These are phyloP conservation scores for Carassius gibelio DNA, from an alignment of 2,113 vertebrate genomes.

Conservation along the genomic window DNA sequence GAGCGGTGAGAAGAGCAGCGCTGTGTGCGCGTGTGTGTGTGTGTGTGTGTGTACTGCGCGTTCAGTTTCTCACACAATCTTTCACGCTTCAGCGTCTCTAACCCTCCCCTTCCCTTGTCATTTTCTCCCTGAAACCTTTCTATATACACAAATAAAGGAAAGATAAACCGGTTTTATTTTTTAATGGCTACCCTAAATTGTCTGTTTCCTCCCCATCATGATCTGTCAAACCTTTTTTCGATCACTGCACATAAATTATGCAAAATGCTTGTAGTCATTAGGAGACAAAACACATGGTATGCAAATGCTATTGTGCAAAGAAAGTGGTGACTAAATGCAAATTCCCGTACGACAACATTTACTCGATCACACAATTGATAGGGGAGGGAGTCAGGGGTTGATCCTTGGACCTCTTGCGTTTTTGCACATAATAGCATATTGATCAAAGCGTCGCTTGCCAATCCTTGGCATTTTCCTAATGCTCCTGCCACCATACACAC, in stretches of 20 bases:
- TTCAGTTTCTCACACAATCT: slow-evolving; percentile 33
- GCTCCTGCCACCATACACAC: slow-evolving; percentile 44
- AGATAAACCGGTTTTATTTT: slow-evolving; percentile 2
- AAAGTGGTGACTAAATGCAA: background rate
- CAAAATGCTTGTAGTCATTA: slow-evolving; percentile 13
- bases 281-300: background rate
- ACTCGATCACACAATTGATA: background rate
- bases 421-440: slow-evolving; percentile 43
- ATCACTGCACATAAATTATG: slow-evolving; percentile 9
- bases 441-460: slow-evolving; percentile 19
- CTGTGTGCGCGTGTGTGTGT: background rate
- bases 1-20: slow-evolving; percentile 24
- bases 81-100: slow-evolving; percentile 42
- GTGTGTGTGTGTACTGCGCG: background rate
- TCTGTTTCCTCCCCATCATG: background rate
- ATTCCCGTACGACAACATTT: background rate
- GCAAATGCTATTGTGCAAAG: background rate
- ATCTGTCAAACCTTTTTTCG: background rate
- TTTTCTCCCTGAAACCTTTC: slow-evolving; percentile 13
- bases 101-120: slow-evolving; percentile 28
- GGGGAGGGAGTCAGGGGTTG: background rate
- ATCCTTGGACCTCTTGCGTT: background rate
- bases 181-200: background rate
- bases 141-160: background rate
- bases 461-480: background rate